phyloP scores from a whole-genome alignment of 2,797 vertebrate genomes.

The Falco biarmicus region DNA sequence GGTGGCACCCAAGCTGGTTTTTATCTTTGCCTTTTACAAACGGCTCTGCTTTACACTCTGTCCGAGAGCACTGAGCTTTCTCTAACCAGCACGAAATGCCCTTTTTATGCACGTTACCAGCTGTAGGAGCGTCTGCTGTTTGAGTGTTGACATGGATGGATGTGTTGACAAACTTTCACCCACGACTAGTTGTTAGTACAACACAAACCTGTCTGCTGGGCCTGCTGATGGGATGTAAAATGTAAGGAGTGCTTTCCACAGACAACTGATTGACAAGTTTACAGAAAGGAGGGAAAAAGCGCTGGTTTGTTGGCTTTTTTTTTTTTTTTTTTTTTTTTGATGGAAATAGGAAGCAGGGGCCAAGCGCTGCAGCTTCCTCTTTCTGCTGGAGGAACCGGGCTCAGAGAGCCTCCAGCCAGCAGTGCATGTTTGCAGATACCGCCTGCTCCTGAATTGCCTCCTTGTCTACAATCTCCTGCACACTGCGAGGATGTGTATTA shows the following conservation, averaged over 20 bases:
- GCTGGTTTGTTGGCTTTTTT: background rate
- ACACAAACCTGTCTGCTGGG: background rate
- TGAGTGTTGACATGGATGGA: background rate
- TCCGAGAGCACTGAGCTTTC: background rate
- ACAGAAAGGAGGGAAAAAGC: background rate
- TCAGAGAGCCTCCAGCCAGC: background rate
- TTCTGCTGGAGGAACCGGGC: background rate
- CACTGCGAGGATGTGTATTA: background rate
- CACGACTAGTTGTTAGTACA: background rate
- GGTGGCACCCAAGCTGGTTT: background rate
- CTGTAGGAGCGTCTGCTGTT: background rate
- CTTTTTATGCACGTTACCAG: fast-evolving
- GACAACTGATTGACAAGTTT: background rate
- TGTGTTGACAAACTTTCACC: background rate
- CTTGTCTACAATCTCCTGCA: background rate
- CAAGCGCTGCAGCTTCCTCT: background rate
- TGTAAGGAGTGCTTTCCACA: background rate
- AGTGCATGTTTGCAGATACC: background rate
- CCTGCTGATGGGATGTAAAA: background rate
- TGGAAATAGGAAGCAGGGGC: background rate
- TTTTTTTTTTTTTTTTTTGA: no score
- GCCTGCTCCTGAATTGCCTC: background rate
- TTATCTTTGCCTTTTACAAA: background rate
- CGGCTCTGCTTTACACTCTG: background rate
- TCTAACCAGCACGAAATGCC: background rate